Base-by-base conservation (phyloP, 1,140 invertebrate genomes). In the Tetranychus urticae region DNA sequence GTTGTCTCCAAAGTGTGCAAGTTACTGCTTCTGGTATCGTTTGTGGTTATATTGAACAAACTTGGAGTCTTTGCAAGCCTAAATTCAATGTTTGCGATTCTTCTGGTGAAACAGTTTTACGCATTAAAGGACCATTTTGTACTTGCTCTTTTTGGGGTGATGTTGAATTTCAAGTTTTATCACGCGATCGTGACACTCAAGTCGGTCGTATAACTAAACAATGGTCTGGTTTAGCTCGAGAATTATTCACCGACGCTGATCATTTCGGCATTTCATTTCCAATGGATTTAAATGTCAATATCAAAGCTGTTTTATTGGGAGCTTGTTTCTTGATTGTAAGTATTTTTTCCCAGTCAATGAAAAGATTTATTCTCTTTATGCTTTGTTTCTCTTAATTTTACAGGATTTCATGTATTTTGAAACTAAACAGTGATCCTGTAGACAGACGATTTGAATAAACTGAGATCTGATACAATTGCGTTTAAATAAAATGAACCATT, bases 1-100 rank as follows among this genome's bases (percentile, higher is more conserved):
- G 86, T 72, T 90, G 85, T 72, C 74, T 88, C 65, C 86, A 90
- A 77, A 72, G 65, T 67, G 79, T 86, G 75, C 82, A 85, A 68
- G 81, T 86, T 6, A 78, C 77, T 0, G 73, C 83, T 1, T 58
- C 66, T 14, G 83, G 82, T 5, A 80, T 76, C 54, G 69, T 83
- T 1, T 75, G 90, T 48, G 88, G 88, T 33, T 80, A 77, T 6
- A 78, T 93, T 7, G 78, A 82, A 62, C 86, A 94, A 76, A 80
- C 87, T 62, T 92, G 86, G 86, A 85, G 80, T 60, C 74, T 88
- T 47, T 82, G 80, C 67, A 78, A 77, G 48, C 86, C 88, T 2
- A 78, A 78, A 46, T 92, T 86, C 69, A 75, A 76, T 14, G 78
- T 94, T 55, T 80, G 84, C 65, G 82, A 92, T 71, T 78, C 80